Evolutionary conservation across 2,797 vertebrate genomes (phyloP).

Genomic region (Carduelis carduelis): DNA sequence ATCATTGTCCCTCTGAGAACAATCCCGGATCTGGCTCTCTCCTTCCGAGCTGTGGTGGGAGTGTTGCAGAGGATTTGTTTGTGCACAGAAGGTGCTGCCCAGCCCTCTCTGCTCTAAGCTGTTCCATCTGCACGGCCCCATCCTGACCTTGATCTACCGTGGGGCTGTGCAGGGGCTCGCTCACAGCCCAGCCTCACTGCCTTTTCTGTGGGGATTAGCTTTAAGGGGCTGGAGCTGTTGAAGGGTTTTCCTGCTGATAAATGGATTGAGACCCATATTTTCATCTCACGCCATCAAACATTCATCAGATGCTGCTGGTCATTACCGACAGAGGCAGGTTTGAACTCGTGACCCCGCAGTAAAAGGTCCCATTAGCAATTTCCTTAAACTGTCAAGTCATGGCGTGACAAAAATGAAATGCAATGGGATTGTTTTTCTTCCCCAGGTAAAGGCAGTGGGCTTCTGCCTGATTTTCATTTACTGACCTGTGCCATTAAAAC

Average conservation of each 20-base stretch:
- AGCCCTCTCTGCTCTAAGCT: not conserved
- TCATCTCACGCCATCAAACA: slow-evolving; percentile 64
- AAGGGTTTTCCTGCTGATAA: slow-evolving; percentile 46
- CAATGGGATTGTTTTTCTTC: not conserved
- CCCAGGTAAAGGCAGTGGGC: not conserved
- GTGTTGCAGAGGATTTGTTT: not conserved
- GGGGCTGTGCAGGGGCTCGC: not conserved
- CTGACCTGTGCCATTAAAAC: not conserved
- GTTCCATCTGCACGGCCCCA: slow-evolving; percentile 29
- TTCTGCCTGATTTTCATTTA: not conserved
- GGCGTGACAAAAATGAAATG: slow-evolving; percentile 15
- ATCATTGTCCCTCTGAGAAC: slow-evolving; percentile 29
- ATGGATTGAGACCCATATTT: slow-evolving; percentile 50
- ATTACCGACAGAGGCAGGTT: slow-evolving; percentile 43
- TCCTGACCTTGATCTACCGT: not conserved
- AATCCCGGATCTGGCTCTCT: not conserved
- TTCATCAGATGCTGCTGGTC: slow-evolving; percentile 52
- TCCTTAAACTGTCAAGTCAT: slow-evolving; percentile 49
- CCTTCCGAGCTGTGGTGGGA: not conserved
- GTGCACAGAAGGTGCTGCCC: not conserved
- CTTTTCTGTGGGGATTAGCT: not conserved
- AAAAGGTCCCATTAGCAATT: slow-evolving; percentile 63
- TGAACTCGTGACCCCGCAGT: slow-evolving; percentile 60
- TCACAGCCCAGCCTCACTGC: not conserved
- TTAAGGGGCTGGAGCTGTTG: slow-evolving; percentile 19